phyloP scores from a whole-genome alignment of 2,888 invertebrate genomes.

The Sialis fuliginosa region DNA sequence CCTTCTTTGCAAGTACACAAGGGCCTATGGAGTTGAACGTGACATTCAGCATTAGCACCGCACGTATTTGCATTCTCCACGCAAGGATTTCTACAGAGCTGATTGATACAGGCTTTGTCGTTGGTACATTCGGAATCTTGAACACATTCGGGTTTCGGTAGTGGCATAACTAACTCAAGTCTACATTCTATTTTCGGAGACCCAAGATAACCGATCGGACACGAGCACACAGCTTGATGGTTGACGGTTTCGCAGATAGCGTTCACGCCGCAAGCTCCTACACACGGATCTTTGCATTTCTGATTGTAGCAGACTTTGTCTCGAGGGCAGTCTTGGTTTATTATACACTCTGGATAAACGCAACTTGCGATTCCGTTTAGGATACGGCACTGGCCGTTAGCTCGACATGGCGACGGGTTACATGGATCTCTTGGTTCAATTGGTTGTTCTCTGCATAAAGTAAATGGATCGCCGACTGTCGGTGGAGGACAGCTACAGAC shows the following conservation, averaged over 20 bases:
- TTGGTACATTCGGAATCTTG: constrained; percentile 65
- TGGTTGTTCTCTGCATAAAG: constrained; percentile 37
- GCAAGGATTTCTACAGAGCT: constrained; percentile 60
- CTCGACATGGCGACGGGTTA: constrained; percentile 66
- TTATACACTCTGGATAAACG: constrained; percentile 71
- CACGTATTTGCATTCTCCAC: constrained; percentile 43
- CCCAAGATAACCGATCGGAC: constrained; percentile 61
- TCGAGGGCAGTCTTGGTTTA: constrained; percentile 74
- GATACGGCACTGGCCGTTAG: constrained; percentile 63
- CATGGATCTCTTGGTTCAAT: constrained; percentile 48
- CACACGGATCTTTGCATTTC: constrained; percentile 70
- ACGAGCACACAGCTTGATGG: constrained; percentile 69
- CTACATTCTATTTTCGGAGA: constrained; percentile 59
- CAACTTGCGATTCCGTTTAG: constrained; percentile 54
- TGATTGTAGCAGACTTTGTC: constrained; percentile 66
- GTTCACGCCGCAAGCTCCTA: constrained; percentile 66
- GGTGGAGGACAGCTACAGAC: constrained; percentile 62
- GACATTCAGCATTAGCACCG: constrained; percentile 61
- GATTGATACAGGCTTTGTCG: constrained; percentile 64
- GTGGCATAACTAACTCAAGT: constrained; percentile 25
- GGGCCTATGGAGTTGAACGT: constrained; percentile 61
- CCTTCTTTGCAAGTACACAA: constrained; percentile 68
- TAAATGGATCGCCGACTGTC: constrained; percentile 66
- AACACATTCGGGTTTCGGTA: constrained; percentile 55
- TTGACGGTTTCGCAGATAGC: constrained; percentile 63